phyloP scores from a whole-genome alignment of 2,797 vertebrate genomes.

The Channa striata region DNA sequence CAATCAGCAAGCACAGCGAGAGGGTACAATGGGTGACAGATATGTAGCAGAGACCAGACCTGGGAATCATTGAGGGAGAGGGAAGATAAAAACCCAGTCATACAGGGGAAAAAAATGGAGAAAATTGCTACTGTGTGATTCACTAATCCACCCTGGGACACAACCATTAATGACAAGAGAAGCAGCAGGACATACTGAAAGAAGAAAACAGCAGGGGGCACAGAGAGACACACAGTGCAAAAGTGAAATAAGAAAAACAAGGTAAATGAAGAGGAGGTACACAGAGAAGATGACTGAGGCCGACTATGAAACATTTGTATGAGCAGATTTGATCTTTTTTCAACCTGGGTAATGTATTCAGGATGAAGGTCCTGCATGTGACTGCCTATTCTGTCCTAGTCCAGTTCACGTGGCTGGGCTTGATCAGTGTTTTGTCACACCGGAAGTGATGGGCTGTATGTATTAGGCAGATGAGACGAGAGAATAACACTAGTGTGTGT shows the following conservation, averaged over 20 bases:
- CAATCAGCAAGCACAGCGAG: background rate
- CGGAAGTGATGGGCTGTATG: constrained; percentile 13
- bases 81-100: background rate
- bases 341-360: background rate
- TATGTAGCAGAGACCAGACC: background rate
- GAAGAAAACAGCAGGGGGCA: constrained; percentile 2
- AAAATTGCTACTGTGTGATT: constrained; percentile 27
- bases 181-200: background rate
- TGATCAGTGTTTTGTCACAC: background rate
- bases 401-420: background rate
- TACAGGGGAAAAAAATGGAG: background rate
- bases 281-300: background rate
- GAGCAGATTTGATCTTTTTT: background rate
- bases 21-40: background rate
- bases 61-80: background rate
- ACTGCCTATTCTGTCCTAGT: background rate
- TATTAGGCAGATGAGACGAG: background rate
- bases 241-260: constrained; percentile 15
- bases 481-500: background rate
- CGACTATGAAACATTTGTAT: background rate
- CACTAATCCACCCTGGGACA: background rate
- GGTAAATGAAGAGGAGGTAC: background rate
- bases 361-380: background rate
- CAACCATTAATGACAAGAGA: background rate
- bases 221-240: background rate